A percentile compares a stretch with the other conserved stretches of the same genome.
Evolutionary conservation across 64 coral and sea anemone genomes (phyloP).

Genomic region (Cladopsammia gracilis): DNA sequence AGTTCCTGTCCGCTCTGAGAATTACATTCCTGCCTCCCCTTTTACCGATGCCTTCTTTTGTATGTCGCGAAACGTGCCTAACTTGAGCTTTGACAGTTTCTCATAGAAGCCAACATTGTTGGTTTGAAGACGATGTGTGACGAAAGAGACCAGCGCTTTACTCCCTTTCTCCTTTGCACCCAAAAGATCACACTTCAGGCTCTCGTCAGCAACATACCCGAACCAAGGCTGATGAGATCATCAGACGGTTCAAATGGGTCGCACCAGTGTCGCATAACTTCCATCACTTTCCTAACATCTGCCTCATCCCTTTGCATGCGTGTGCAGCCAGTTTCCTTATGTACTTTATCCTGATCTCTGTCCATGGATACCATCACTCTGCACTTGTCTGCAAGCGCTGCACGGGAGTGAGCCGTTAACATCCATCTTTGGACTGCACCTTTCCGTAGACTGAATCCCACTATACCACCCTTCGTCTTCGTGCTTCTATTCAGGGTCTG

Average conservation of each 20-base stretch:
- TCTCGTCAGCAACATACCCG: constrained; percentile 47
- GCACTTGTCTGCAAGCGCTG: constrained; percentile 37
- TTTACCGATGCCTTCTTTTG: neutral
- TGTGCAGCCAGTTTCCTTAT: constrained; percentile 10
- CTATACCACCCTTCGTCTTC: constrained; percentile 59
- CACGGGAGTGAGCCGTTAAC: constrained; percentile 39
- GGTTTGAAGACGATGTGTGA: constrained; percentile 2
- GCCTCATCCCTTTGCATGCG: constrained; percentile 39
- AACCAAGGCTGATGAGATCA: constrained; percentile 54
- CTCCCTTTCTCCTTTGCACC: constrained; percentile 45
- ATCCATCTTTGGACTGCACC: constrained; percentile 56
- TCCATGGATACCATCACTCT: constrained; percentile 15
- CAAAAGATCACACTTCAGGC: constrained; percentile 16
- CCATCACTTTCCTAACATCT: too few species aligned
- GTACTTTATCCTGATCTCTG: constrained; percentile 1
- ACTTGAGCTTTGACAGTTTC: constrained; percentile 42
- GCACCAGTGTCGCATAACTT: neutral
- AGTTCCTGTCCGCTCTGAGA: neutral
- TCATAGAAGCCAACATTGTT: constrained; percentile 39
- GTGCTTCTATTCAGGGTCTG: constrained; percentile 65
- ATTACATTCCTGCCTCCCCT: neutral
- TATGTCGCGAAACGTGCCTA: neutral
- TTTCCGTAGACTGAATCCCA: constrained; percentile 57
- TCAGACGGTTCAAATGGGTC: constrained; percentile 55
- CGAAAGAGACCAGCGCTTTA: constrained; percentile 15